Percentiles rank a stretch among this genome's conserved stretches.
These are phyloP conservation scores for Euborellia annulipes DNA, from an alignment of 1,140 invertebrate species.

Conservation along the genomic window DNA sequence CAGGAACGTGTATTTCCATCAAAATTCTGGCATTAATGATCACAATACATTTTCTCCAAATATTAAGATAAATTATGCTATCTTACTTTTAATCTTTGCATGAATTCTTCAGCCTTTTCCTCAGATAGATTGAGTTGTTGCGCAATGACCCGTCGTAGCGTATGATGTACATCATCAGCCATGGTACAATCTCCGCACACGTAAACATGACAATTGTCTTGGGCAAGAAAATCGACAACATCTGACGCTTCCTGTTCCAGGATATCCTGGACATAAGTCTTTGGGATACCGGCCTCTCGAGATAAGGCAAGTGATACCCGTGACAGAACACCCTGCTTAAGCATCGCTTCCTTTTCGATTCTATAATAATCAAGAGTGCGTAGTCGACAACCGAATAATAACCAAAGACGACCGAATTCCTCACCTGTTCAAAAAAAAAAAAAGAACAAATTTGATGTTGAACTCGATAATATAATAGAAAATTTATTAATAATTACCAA, in stretches of 20 bases:
- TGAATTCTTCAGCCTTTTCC: too few relatives aligned
- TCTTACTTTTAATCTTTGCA: too few relatives aligned
- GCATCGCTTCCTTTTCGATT: conserved; percentile 65
- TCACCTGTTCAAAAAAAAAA: too few relatives aligned
- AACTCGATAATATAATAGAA: background rate
- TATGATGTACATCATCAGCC: conserved; percentile 93
- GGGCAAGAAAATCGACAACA: conserved; percentile 61
- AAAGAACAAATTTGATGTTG: background rate
- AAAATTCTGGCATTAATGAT: too few relatives aligned
- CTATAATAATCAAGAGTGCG: conserved; percentile 71
- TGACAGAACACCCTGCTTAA: conserved; percentile 52
- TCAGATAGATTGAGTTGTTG: too few relatives aligned
- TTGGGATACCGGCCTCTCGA: conserved; percentile 50
- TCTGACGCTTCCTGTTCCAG: conserved; percentile 56
- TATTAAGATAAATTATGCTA: too few relatives aligned
- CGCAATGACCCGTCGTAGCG: conserved; percentile 34
- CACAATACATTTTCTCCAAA: too few relatives aligned
- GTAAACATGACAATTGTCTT: conserved; percentile 79
- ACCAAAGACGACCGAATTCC: conserved; percentile 53
- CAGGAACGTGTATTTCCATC: too few relatives aligned
- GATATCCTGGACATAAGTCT: conserved; percentile 90
- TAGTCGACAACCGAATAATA: conserved; percentile 85
- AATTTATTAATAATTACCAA: background rate
- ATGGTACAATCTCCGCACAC: conserved; percentile 97
- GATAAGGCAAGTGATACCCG: conserved; percentile 75